Conservation (phyloP, 1,140 invertebrate species). For the Conus betulinus region DNA sequence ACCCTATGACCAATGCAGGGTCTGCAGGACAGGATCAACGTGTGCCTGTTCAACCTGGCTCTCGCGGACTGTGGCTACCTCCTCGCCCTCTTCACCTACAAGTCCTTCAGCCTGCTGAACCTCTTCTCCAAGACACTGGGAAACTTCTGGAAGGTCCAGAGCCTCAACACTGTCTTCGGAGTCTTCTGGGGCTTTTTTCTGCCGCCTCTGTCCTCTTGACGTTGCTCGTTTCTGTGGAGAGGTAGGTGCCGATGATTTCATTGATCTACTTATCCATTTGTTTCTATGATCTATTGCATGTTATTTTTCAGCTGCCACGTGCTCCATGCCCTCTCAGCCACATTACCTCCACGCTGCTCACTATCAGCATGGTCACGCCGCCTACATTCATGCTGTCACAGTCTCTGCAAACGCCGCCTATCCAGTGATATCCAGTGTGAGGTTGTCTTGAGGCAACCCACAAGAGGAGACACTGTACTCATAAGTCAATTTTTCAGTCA, state of each 20-base stretch:
- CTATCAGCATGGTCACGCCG: too few relatives aligned
- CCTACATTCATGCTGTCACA: too few relatives aligned
- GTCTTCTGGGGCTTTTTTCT: conserved; percentile 25
- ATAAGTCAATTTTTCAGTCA: too few relatives aligned
- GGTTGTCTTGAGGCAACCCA: too few relatives aligned
- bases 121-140: conserved; percentile 17
- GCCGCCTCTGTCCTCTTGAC: conserved; percentile 3
- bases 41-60: conserved; percentile 28
- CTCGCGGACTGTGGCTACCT: conserved; percentile 25
- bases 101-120: conserved; percentile 20
- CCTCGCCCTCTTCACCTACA: neutral
- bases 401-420: too few relatives aligned
- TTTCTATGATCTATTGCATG: too few relatives aligned
- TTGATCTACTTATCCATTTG: too few relatives aligned
- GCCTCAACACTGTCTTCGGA: conserved; percentile 21
- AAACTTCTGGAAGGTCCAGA: conserved; percentile 17
- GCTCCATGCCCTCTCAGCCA: too few relatives aligned
- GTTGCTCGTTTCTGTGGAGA: conserved; percentile 19
- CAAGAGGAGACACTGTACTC: too few relatives aligned
- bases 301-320: too few relatives aligned
- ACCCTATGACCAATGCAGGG: neutral
- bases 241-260: neutral
- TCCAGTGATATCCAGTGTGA: too few relatives aligned
- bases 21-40: conserved; percentile 28
- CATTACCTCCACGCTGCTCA: too few relatives aligned